These are phyloP conservation scores for Peucedramus taeniatus DNA, from an alignment of 2,113 vertebrate species.

Conservation along the genomic window DNA sequence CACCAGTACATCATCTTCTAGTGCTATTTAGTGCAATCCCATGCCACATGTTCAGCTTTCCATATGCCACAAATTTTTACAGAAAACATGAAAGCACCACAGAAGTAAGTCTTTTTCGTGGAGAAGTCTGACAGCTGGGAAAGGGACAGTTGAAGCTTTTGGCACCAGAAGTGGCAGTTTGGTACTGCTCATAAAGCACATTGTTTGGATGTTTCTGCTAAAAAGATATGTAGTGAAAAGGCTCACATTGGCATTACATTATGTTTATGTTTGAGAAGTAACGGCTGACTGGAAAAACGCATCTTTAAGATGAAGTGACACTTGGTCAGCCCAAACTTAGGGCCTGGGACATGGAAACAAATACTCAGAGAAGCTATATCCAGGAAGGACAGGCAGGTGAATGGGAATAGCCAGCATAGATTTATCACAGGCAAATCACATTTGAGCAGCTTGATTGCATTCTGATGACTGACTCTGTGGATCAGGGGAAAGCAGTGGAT, in stretches of 20 bases:
- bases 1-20: not conserved
- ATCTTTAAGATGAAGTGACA: not conserved
- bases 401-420: not conserved
- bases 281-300: not conserved
- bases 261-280: not conserved
- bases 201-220: not conserved
- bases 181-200: not conserved
- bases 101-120: not conserved
- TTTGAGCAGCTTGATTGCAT: not conserved
- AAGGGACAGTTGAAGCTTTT: slow-evolving; percentile 42
- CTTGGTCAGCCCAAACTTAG: not conserved
- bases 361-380: not conserved
- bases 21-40: not conserved
- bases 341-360: not conserved
- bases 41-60: not conserved
- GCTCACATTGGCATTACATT: not conserved
- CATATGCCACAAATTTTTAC: not conserved
- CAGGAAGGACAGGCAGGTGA: not conserved
- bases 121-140: not conserved
- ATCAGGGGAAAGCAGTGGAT: not conserved
- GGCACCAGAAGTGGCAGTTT: not conserved
- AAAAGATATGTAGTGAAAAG: not conserved
- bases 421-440: not conserved
- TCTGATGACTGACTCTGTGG: not conserved
- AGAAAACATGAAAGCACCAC: not conserved